Base-by-base conservation (phyloP, 2,888 invertebrate genomes). In the Acronicta alni region DNA sequence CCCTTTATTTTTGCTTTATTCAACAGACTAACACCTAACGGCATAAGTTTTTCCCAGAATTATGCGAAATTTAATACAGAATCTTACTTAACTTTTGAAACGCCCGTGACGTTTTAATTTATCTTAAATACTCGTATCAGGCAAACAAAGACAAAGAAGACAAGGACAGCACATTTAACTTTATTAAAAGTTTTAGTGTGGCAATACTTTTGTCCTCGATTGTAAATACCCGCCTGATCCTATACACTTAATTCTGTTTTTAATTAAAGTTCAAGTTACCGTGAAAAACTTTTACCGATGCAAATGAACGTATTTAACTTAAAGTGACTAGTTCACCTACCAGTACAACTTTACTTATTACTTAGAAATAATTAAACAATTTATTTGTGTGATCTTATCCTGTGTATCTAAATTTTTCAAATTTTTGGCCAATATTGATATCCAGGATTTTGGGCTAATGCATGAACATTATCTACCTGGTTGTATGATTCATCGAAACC, bases 201-300 rank as follows among this genome's bases (percentile, higher is more conserved):
- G 41, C 55, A 61, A 62, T 57, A 60, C 48, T 56, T 57, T 63
- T 73, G 76, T 63, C 72, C 57, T 12, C 30, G 55, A 79, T 62
- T 85, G 81, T 80, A 83, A 76, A 80, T 77, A 78, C 77, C 69
- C 67, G 59, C 78, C 68, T 77, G 79, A 81, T 82, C 79, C 81
- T 75, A 63, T 74, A 73, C 32, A 79, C 79, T 82, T 85, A 84
- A 85, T 89, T 84, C 82, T 84, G 81, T 87, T 89, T 91, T 90
- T 91, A 92, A 92, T 93, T 92, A 91, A 91, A 91, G 89, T 88
- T 89, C 88, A 92, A 88, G 87, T 83, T 84, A 78, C 89, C 92
- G 90, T 92, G 90, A 91, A 91, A 87, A 86, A 85, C 82, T 86
- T 86, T 79, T 77, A 73, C 73, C 74, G 73, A 90, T 86, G 90